Evolutionary conservation across 2,888 invertebrate species (phyloP), one percentile per base, ranked within the genome.

Genomic region (Netelia fuscicornis): DNA sequence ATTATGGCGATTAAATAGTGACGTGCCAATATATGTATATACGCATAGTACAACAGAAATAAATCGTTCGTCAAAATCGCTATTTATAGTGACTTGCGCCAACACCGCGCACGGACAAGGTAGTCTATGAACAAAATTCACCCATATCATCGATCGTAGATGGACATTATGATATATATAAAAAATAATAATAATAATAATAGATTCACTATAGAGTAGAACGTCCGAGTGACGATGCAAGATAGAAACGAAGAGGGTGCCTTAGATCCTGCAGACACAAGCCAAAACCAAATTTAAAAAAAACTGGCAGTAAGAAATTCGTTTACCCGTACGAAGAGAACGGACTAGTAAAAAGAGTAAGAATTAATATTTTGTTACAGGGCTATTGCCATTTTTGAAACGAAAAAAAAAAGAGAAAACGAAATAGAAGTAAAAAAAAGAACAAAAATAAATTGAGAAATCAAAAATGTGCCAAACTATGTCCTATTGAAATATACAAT

Each of bases 171-270:
- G n/a, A 70, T 56, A 52, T 17, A 48, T 67, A 6, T 64, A 44
- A 44, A 54, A 56, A 56, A 8, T 8, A 64, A 11, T 62, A 75
- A 11, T 9, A 11, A 56, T 23, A 52, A 72, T 20, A 65, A 48
- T 37, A 71, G 2, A 23, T 72, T 17, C 64, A 72, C 84, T 78
- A 85, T 85, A 81, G 85, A 87, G 82, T 87, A 76, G 82, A 86
- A 85, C 81, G 83, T 90, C 91, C 91, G 89, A 92, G 91, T 88
- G 91, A 92, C 92, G 91, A 93, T 92, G 91, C 91, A 91, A 88
- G 87, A 89, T 88, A 89, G 90, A 91, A 93, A 92, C 91, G 90
- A 91, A 92, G 91, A 89, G 88, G 88, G 87, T 88, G 87, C 85
- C 85, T 84, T n/a, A 67, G 58, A 62, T 23, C 86, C 68, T 84